Conservation (phyloP, 2,888 invertebrate genomes). For the Saturnia japonica region DNA sequence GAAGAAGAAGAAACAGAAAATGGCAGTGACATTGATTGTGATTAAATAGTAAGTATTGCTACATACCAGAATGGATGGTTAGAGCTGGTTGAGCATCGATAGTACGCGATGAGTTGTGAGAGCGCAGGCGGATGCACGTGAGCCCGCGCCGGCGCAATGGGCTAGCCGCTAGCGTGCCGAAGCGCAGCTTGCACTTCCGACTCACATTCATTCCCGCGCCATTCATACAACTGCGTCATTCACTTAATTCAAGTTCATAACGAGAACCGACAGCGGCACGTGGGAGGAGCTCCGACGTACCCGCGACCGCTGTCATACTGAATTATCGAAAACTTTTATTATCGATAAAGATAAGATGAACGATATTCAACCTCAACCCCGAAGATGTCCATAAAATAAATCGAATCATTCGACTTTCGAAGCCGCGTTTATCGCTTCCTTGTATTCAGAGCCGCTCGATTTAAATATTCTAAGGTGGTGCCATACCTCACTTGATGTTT, state of each 20-base stretch:
- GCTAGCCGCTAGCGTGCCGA: constrained; percentile 72
- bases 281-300: constrained; percentile 59
- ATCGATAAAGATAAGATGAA: constrained; percentile 55
- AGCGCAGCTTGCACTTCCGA: constrained; percentile 73
- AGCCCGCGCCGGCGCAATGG: constrained; percentile 56
- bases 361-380: constrained; percentile 46
- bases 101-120: constrained; percentile 24
- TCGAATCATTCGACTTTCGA: constrained; percentile 57
- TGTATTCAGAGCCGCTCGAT: constrained; percentile 58
- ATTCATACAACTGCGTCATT: constrained; percentile 79
- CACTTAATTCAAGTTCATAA: constrained; percentile 80
- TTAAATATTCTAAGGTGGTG: constrained; percentile 62
- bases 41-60: background rate
- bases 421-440: constrained; percentile 66
- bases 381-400: constrained; percentile 65
- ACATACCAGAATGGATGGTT: background rate
- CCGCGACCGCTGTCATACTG: constrained; percentile 41
- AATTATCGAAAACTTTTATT: constrained; percentile 55
- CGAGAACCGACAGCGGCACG: constrained; percentile 58
- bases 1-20: background rate
- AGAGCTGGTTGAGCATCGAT: background rate
- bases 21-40: background rate
- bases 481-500: constrained; percentile 72
- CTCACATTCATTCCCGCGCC: constrained; percentile 77
- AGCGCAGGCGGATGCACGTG: constrained; percentile 60